Conservation (phyloP, 2,113 vertebrate species). For the Prinia subflava region DNA sequence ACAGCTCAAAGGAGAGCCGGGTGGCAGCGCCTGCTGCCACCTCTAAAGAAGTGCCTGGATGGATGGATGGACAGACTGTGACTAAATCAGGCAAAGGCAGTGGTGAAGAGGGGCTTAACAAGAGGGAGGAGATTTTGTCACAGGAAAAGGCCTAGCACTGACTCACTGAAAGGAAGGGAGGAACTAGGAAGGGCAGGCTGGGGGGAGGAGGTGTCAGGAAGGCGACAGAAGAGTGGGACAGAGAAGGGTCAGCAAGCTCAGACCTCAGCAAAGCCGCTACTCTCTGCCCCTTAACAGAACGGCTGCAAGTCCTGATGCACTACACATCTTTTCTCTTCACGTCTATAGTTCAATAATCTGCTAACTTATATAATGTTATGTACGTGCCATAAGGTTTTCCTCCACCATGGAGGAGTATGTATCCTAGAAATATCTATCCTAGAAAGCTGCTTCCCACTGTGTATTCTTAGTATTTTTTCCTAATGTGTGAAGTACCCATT, state of each 20-base stretch:
- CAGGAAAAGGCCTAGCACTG: slow-evolving; percentile 36
- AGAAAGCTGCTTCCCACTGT: not conserved
- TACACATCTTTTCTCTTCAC: not conserved
- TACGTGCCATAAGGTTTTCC: not conserved
- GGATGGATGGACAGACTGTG: not conserved
- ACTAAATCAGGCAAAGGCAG: slow-evolving; percentile 6
- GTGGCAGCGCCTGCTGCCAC: not conserved
- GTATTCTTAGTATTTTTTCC: not conserved
- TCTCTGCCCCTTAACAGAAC: not conserved
- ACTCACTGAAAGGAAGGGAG: slow-evolving; percentile 50
- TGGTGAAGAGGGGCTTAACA: not conserved
- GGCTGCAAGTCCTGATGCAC: not conserved
- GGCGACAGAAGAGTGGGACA: not conserved
- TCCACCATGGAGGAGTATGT: not conserved
- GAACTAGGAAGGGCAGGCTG: not conserved
- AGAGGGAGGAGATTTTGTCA: not conserved
- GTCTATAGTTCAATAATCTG: not conserved
- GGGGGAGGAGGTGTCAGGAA: not conserved
- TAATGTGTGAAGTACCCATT: not conserved
- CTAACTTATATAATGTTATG: not conserved
- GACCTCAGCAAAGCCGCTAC: not conserved
- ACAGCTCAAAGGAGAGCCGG: not conserved
- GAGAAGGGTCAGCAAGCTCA: not conserved
- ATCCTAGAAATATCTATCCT: not conserved
- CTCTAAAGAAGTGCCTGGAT: not conserved